These are phyloP conservation scores for Mythimna vitellina DNA, from an alignment of 2,888 invertebrate species.

Conservation along the genomic window DNA sequence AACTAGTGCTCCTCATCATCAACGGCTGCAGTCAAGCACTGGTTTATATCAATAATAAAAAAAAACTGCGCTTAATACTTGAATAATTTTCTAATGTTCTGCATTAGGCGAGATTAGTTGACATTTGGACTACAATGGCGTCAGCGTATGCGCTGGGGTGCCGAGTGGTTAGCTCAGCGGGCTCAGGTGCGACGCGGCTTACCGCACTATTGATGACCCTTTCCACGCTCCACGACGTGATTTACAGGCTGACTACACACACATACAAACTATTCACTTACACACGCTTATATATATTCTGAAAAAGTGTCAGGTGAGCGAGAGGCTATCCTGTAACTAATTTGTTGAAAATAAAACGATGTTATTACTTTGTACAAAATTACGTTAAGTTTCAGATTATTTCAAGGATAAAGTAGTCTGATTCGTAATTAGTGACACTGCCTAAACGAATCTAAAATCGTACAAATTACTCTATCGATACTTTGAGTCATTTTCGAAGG, in stretches of 20 bases:
- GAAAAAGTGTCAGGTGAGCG: not conserved
- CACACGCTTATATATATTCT: not conserved
- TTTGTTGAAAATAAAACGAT: not conserved
- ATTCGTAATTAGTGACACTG: not conserved
- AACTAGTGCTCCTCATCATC: too few species aligned
- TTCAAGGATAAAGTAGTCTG: too few species aligned
- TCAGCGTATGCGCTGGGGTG: slow-evolving; percentile 32
- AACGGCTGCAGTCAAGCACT: too few species aligned
- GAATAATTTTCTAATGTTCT: slow-evolving; percentile 19
- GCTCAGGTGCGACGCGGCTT: slow-evolving; percentile 81
- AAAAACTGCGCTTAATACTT: not conserved
- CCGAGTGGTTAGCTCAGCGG: slow-evolving; percentile 55
- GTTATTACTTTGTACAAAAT: too few species aligned
- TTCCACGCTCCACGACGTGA: slow-evolving; percentile 49
- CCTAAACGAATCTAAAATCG: slow-evolving; percentile 21
- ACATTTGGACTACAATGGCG: slow-evolving; percentile 20
- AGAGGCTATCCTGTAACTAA: not conserved
- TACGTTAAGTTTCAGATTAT: too few species aligned
- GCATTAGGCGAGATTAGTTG: slow-evolving; percentile 41
- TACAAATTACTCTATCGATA: slow-evolving; percentile 22
- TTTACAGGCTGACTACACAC: slow-evolving; percentile 49
- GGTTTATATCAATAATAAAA: too few species aligned
- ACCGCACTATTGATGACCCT: slow-evolving; percentile 74
- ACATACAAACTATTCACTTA: slow-evolving; percentile 6
- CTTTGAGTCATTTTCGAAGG: slow-evolving; percentile 38